Percentiles rank a stretch among this genome's conserved stretches.
Evolutionary conservation across 2,888 invertebrate species (phyloP).

Genomic region (Xestia rhomboidea): DNA sequence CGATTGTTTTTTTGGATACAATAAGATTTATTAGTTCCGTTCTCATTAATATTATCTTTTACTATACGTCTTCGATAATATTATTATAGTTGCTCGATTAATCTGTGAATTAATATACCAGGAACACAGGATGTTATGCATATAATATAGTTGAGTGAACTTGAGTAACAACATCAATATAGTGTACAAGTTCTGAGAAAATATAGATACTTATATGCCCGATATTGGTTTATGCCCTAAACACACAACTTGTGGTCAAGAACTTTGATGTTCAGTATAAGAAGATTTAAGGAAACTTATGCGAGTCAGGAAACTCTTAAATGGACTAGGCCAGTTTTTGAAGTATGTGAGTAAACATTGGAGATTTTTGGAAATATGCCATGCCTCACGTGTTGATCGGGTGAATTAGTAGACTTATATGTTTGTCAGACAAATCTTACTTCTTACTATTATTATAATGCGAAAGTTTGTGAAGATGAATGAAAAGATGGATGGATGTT

Average conservation of each 20-base stretch:
- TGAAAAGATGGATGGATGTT: background rate
- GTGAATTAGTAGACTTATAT: background rate
- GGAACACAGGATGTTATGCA: background rate
- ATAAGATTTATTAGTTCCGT: background rate
- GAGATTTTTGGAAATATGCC: conserved; percentile 21
- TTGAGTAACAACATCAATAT: background rate
- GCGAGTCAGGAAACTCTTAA: conserved; percentile 24
- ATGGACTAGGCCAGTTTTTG: conserved; percentile 11
- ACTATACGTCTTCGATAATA: background rate
- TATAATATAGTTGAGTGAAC: background rate
- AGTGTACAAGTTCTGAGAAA: background rate
- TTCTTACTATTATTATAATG: background rate
- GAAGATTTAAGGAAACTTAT: conserved; percentile 24
- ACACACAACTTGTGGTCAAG: conserved; percentile 6
- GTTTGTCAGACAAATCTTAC: background rate
- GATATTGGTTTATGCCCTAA: background rate
- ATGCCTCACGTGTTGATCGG: background rate
- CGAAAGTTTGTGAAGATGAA: background rate
- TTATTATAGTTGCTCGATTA: background rate
- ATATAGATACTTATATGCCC: background rate
- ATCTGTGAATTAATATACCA: background rate
- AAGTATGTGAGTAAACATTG: conserved; percentile 10
- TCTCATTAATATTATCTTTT: background rate
- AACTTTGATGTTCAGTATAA: conserved; percentile 3
- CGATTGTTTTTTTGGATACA: background rate